Percentiles rank a stretch among this genome's conserved stretches.
phyloP scores from a whole-genome alignment of 1,140 invertebrate genomes.

The Sitodiplosis mosellana region DNA sequence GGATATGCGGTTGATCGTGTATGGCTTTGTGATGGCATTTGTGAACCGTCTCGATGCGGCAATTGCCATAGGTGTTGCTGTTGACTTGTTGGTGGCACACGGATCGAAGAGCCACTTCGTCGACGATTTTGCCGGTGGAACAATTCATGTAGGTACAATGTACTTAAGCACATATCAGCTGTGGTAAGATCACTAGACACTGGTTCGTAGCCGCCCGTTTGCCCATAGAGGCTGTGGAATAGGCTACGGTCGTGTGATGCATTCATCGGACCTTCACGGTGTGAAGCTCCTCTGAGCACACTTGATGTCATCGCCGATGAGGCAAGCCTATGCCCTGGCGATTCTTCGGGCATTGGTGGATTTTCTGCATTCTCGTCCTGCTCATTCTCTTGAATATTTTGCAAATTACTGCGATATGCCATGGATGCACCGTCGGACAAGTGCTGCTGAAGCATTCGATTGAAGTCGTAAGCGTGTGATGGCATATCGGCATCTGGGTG shows the following conservation, averaged over 20 bases:
- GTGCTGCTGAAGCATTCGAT: conserved; percentile 22
- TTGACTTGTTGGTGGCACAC: neutral
- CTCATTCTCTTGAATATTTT: conserved; percentile 3
- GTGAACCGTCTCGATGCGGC: neutral
- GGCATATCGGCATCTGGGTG: no score
- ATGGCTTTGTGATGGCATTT: neutral
- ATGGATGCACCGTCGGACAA: conserved; percentile 8
- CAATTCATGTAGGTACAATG: conserved; percentile 58
- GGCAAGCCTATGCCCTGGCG: neutral
- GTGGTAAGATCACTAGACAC: conserved; percentile 34
- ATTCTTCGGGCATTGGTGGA: conserved; percentile 5
- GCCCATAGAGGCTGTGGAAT: conserved; percentile 25
- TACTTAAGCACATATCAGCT: conserved; percentile 61
- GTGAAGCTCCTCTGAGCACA: conserved; percentile 26
- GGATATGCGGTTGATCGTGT: neutral
- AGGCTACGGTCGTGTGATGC: conserved; percentile 26
- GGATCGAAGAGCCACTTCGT: conserved; percentile 1
- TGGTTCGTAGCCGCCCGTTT: conserved; percentile 16
- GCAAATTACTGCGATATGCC: conserved; percentile 1
- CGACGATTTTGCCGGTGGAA: neutral
- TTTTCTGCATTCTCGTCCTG: conserved; percentile 4
- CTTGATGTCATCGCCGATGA: neutral
- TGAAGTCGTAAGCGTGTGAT: conserved; percentile 13
- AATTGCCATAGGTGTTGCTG: conserved; percentile 4
- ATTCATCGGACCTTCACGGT: conserved; percentile 35